Conservation (phyloP, 1,140 invertebrate genomes). For the Drosophila santomea region DNA sequence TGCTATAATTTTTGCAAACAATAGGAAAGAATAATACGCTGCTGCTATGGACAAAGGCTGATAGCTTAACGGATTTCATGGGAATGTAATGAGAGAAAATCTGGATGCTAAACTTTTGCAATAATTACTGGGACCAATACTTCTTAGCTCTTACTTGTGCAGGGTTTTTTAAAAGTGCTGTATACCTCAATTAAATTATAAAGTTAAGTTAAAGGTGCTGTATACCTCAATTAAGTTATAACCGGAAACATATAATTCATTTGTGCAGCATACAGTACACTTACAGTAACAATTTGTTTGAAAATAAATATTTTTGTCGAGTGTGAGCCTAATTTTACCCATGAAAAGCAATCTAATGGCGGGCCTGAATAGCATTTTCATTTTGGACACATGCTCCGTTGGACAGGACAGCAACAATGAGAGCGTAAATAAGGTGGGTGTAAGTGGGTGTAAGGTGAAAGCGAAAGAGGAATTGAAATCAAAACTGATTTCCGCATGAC, state of each 20-base stretch:
- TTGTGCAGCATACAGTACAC: not conserved
- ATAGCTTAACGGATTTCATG: constrained; percentile 34
- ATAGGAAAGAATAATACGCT: constrained; percentile 23
- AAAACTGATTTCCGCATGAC: constrained; percentile 53
- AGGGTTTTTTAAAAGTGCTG: too few relatives aligned
- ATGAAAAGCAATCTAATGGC: constrained; percentile 65
- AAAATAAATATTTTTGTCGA: not conserved
- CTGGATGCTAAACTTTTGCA: not conserved
- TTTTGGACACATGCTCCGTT: constrained; percentile 35
- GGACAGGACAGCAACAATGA: constrained; percentile 18
- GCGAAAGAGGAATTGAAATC: constrained; percentile 49
- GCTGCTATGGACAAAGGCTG: constrained; percentile 18
- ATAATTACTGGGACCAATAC: too few relatives aligned
- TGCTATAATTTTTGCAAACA: constrained; percentile 53
- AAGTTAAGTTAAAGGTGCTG: too few relatives aligned
- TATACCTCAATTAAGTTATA: too few relatives aligned
- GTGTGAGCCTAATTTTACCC: constrained; percentile 52
- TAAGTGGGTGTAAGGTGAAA: constrained; percentile 29
- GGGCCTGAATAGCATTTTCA: constrained; percentile 50
- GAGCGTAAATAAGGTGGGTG: constrained; percentile 22
- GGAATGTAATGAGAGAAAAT: not conserved
- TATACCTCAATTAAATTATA: too few relatives aligned
- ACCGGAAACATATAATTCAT: not conserved
- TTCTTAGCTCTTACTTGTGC: too few relatives aligned
- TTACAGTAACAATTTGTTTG: not conserved